A percentile compares a stretch with the other conserved stretches of the same genome.
Conservation (phyloP, 1,140 invertebrate species). For the Drosophila pandora region DNA sequence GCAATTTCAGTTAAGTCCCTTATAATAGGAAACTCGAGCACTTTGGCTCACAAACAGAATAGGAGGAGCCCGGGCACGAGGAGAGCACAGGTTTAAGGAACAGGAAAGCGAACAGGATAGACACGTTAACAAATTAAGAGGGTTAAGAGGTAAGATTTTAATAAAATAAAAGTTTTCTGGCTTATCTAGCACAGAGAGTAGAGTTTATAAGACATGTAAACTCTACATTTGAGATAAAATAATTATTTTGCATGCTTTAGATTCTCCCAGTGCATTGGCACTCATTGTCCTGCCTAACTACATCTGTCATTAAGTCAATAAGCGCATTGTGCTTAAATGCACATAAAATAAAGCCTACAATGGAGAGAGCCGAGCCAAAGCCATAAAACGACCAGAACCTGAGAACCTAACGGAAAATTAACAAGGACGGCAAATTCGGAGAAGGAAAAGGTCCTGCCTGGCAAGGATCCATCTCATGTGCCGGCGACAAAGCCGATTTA, state of each 20-base stretch:
- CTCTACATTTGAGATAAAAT: too few relatives aligned
- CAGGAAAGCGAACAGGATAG: not conserved
- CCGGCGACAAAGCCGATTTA: slow-evolving; percentile 76
- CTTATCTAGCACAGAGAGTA: not conserved
- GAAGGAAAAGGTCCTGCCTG: slow-evolving; percentile 11
- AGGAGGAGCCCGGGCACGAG: slow-evolving; percentile 18
- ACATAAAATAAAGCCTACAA: slow-evolving; percentile 78
- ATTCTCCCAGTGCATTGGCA: slow-evolving; percentile 29
- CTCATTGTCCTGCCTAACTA: slow-evolving; percentile 61
- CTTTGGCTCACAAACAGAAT: slow-evolving; percentile 45
- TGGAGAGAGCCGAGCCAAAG: slow-evolving; percentile 47
- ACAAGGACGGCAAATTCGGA: not conserved
- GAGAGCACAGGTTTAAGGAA: slow-evolving; percentile 2
- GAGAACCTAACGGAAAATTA: slow-evolving; percentile 13
- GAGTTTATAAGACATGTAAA: too few relatives aligned
- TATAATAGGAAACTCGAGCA: slow-evolving; percentile 54
- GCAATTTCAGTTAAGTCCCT: slow-evolving; percentile 59
- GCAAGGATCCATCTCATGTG: slow-evolving; percentile 63
- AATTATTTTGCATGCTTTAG: too few relatives aligned
- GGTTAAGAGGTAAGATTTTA: not conserved
- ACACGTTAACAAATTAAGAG: slow-evolving; percentile 10
- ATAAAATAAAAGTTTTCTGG: not conserved
- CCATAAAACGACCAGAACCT: slow-evolving; percentile 42
- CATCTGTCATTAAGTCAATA: slow-evolving; percentile 82
- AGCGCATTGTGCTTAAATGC: slow-evolving; percentile 80